Conservation (phyloP, 2,888 invertebrate genomes). For the Tipula confusa region DNA sequence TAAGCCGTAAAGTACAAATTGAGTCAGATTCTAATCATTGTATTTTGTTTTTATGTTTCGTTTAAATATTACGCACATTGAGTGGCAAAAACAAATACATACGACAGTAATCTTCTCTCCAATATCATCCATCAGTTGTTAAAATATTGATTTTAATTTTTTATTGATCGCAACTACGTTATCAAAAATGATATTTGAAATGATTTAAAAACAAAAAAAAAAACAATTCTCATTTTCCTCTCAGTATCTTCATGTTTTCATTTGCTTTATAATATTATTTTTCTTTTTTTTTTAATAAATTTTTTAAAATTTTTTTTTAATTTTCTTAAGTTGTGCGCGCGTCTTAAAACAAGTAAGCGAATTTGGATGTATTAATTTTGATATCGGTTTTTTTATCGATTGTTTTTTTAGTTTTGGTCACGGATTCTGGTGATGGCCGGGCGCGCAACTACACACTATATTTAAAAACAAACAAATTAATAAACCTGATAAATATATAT, state of each 20-base stretch:
- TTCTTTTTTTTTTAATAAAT: neutral
- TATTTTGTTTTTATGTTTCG: neutral
- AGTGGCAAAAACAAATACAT: neutral
- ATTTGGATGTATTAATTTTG: neutral
- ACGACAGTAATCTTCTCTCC: neutral
- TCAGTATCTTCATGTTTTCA: neutral
- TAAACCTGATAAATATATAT: neutral
- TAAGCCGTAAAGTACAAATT: constrained; percentile 20
- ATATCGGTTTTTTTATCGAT: neutral
- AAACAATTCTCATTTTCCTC: neutral
- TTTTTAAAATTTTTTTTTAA: too few relatives aligned
- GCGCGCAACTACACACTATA: neutral
- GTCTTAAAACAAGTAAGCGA: neutral
- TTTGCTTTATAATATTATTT: neutral
- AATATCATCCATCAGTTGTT: neutral
- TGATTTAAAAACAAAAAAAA: neutral
- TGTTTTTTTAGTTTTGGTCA: too few relatives aligned
- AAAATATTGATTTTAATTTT: neutral
- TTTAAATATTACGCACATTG: neutral
- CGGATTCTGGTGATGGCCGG: neutral
- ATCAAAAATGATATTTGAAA: constrained; percentile 15
- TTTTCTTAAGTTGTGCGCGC: neutral
- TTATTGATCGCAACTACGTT: neutral
- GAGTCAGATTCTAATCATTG: neutral
- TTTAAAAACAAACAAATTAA: neutral